Conservation (phyloP, 2,888 invertebrate genomes). For the Netelia fuscicornis region DNA sequence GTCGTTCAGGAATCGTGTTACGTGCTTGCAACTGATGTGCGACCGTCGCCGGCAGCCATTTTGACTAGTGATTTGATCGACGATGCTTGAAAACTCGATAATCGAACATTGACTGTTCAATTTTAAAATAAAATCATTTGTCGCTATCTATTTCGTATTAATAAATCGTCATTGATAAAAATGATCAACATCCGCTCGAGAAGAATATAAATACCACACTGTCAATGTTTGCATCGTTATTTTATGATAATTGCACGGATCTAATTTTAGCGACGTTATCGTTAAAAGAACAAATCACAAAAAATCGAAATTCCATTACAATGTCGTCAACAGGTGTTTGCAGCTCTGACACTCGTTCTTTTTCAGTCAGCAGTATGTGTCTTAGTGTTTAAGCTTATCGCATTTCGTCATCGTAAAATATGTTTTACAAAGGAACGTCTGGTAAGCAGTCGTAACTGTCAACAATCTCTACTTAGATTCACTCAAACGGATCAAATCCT, state of each 20-base stretch:
- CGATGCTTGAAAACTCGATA: background rate
- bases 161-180: background rate
- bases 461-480: slow-evolving; percentile 69
- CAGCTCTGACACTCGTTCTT: slow-evolving; percentile 10
- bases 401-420: slow-evolving; percentile 48
- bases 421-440: slow-evolving; percentile 65
- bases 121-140: too few species aligned
- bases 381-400: slow-evolving; percentile 5
- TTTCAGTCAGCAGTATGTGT: slow-evolving; percentile 55
- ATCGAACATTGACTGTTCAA: too few species aligned
- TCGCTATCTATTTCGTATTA: background rate
- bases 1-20: background rate
- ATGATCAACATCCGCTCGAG: slow-evolving; percentile 2
- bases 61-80: background rate
- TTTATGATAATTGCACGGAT: background rate
- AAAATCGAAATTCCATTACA: background rate
- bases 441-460: slow-evolving; percentile 71
- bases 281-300: background rate
- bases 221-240: background rate
- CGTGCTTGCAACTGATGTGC: background rate
- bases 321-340: slow-evolving; percentile 49
- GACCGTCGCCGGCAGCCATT: background rate
- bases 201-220: background rate
- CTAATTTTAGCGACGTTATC: background rate
- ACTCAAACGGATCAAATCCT: slow-evolving; percentile 60